Evolutionary conservation across 2,797 vertebrate species (phyloP).

Genomic region (Melanotaenia parkinsoni): DNA sequence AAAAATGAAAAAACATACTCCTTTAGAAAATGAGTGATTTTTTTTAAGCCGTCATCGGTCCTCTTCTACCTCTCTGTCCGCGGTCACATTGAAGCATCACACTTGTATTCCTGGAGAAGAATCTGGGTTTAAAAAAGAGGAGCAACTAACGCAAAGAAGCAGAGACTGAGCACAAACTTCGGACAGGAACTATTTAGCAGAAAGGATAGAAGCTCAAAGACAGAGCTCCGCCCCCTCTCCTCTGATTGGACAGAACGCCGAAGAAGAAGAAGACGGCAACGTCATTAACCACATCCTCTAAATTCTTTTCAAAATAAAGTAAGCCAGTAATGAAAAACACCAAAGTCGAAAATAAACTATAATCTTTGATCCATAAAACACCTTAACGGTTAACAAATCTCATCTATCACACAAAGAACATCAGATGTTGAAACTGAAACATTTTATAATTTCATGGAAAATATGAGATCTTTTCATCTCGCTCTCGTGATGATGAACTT

Average conservation of each 20-base stretch:
- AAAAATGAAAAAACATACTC: slow-evolving; percentile 44
- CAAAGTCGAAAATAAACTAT: too few relatives aligned
- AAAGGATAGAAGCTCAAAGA: slow-evolving; percentile 59
- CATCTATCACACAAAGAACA: too few relatives aligned
- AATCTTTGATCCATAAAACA: too few relatives aligned
- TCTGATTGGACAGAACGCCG: slow-evolving; percentile 50
- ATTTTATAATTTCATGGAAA: too few relatives aligned
- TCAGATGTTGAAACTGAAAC: too few relatives aligned
- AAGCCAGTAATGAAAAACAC: too few relatives aligned
- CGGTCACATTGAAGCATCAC: slow-evolving; percentile 42
- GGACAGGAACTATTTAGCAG: slow-evolving; percentile 22
- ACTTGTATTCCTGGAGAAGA: slow-evolving; percentile 56
- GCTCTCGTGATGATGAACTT: background rate
- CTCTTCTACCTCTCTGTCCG: slow-evolving; percentile 13
- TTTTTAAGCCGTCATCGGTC: slow-evolving; percentile 18
- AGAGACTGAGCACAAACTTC: slow-evolving; percentile 30
- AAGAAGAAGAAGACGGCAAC: accelerated
- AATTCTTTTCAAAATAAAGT: slow-evolving; percentile 36
- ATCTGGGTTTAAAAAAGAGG: background rate
- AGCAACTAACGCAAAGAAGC: background rate
- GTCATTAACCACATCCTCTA: background rate
- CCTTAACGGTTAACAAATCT: too few relatives aligned
- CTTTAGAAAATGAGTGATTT: slow-evolving; percentile 2
- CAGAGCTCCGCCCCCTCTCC: slow-evolving; percentile 53
- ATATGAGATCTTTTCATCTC: too few relatives aligned